These are phyloP conservation scores for Sebastes wilsoni DNA, from an alignment of 2,797 vertebrate genomes.

Conservation along the genomic window DNA sequence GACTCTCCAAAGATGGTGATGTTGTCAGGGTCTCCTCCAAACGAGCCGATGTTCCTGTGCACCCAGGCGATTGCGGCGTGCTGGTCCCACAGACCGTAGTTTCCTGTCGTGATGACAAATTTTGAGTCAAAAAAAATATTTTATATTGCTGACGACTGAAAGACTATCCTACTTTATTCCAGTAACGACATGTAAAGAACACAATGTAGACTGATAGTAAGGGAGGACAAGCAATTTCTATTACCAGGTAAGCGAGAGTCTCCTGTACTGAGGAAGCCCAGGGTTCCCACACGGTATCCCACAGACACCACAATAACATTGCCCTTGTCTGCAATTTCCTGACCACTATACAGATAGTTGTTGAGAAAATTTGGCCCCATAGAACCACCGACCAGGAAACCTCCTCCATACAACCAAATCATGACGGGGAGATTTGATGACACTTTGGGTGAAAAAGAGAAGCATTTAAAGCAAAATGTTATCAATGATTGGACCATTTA, in stretches of 20 bases:
- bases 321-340: constrained; percentile 87
- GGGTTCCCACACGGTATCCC: constrained; percentile 87
- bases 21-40: constrained; percentile 92
- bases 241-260: constrained; percentile 87
- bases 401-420: constrained; percentile 90
- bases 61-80: constrained; percentile 95
- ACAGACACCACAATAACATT: constrained; percentile 89
- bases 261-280: constrained; percentile 93
- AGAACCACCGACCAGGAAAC: constrained; percentile 81
- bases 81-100: constrained; percentile 95
- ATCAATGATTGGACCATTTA: not conserved
- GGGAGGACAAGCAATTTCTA: not conserved
- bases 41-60: constrained; percentile 91
- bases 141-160: no score
- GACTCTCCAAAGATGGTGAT: constrained; percentile 96
- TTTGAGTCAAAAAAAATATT: not conserved
- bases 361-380: constrained; percentile 84
- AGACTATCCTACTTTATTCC: not conserved
- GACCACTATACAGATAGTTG: constrained; percentile 89
- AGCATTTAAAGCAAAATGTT: fast-evolving
- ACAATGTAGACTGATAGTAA: not conserved
- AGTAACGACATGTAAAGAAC: not conserved
- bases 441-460: constrained; percentile 68
- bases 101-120: constrained; percentile 49
- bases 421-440: constrained; percentile 89